A percentile compares a stretch with the other conserved stretches of the same genome.
phyloP scores from a whole-genome alignment of 2,797 vertebrate genomes.

The Holocentrus rufus region DNA sequence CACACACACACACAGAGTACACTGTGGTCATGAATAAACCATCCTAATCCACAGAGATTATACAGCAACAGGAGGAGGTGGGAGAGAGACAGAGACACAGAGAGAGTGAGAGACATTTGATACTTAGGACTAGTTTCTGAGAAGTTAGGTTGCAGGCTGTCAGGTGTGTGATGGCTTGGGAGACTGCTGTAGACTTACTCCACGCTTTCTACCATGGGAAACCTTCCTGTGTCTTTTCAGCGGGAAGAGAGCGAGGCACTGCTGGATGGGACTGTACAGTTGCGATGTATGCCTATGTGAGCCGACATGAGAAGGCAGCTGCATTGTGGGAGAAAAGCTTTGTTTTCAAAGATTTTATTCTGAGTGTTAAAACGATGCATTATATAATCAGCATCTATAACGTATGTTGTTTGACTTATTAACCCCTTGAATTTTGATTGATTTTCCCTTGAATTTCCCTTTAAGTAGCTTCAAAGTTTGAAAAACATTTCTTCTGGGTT shows the following conservation, averaged over 20 bases:
- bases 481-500: no score
- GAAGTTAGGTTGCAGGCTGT: conserved; percentile 71
- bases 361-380: no score
- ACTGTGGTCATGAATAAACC: conserved; percentile 81
- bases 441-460: no score
- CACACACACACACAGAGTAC: conserved; percentile 60
- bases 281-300: not conserved
- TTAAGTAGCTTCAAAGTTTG: no score
- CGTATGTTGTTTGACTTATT: no score
- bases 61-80: conserved; percentile 72
- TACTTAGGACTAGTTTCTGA: conserved; percentile 69
- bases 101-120: conserved; percentile 64
- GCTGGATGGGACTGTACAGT: not conserved
- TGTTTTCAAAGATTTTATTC: no score
- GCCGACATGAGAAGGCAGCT: no score
- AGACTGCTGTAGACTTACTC: conserved; percentile 59
- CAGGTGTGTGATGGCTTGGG: conserved; percentile 65
- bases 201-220: conserved; percentile 43
- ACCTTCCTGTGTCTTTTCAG: conserved; percentile 22
- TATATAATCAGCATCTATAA: no score
- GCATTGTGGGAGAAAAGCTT: no score
- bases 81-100: conserved; percentile 52
- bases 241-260: conserved; percentile 2
- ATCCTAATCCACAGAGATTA: conserved; percentile 82
- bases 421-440: no score